phyloP scores from a whole-genome alignment of 1,140 invertebrate genomes.

The Melipona quadrifasciata region DNA sequence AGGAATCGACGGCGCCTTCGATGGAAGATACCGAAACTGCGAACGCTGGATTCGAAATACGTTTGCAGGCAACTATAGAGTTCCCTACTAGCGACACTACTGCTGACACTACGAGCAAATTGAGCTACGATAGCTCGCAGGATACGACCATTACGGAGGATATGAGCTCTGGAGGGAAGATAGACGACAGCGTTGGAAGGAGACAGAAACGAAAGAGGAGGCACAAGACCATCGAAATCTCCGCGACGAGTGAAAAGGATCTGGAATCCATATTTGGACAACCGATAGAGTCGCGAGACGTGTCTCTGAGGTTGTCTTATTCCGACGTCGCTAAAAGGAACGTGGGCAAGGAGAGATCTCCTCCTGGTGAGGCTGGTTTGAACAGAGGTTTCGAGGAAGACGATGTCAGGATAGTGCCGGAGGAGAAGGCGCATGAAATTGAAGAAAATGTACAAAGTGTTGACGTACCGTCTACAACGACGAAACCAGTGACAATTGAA shows the following conservation, averaged over 20 bases:
- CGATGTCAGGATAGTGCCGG: neutral
- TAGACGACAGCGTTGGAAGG: conserved; percentile 7
- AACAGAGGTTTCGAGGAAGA: conserved; percentile 15
- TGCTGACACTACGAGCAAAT: conserved; percentile 56
- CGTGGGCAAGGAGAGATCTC: conserved; percentile 23
- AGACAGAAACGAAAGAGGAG: conserved; percentile 58
- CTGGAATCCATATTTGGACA: conserved; percentile 58
- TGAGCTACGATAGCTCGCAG: conserved; percentile 53
- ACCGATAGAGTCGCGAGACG: conserved; percentile 44
- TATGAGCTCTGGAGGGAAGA: neutral
- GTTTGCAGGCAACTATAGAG: conserved; percentile 77
- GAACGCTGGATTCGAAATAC: conserved; percentile 74
- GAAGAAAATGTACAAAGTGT: neutral
- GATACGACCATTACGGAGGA: conserved; percentile 69
- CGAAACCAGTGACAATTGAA: neutral
- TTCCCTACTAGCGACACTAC: conserved; percentile 69
- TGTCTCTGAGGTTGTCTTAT: conserved; percentile 60
- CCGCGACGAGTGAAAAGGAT: conserved; percentile 26
- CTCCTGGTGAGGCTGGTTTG: neutral
- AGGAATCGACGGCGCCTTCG: conserved; percentile 23
- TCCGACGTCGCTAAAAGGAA: conserved; percentile 66
- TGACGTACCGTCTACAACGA: neutral
- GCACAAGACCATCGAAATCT: conserved; percentile 57
- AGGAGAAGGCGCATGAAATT: too few species aligned
- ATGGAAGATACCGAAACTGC: conserved; percentile 66